A percentile compares a stretch with the other conserved stretches of the same genome.
phyloP scores from a whole-genome alignment of 1,140 invertebrate genomes.

The Cotesia glomerata region DNA sequence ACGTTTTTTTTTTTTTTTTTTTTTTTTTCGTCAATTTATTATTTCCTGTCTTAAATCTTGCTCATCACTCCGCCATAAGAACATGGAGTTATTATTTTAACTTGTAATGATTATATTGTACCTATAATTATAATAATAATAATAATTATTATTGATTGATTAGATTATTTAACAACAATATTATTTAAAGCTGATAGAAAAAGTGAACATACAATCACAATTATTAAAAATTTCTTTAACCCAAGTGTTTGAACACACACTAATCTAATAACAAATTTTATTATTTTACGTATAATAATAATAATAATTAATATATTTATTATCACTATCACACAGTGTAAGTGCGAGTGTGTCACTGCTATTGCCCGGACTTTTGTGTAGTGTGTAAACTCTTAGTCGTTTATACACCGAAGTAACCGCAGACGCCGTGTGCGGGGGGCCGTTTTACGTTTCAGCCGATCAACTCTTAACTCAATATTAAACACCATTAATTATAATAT shows the following conservation, averaged over 20 bases:
- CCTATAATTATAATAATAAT: too few species aligned
- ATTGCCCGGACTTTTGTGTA: slow-evolving; percentile 16
- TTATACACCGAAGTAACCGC: slow-evolving; percentile 14
- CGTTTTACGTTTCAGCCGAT: slow-evolving; percentile 21
- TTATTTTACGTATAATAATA: slow-evolving; percentile 1
- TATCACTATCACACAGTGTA: background rate
- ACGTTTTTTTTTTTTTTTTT: background rate
- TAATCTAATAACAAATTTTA: background rate
- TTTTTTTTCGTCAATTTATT: slow-evolving; percentile 38
- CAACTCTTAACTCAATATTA: slow-evolving; percentile 8
- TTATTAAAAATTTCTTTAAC: background rate
- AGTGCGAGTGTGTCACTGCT: slow-evolving; percentile 5
- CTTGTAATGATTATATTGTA: background rate
- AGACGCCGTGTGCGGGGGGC: slow-evolving; percentile 33
- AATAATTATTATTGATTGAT: background rate
- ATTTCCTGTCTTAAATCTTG: slow-evolving; percentile 39
- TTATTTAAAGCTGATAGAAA: too few species aligned
- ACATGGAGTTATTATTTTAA: slow-evolving; percentile 36
- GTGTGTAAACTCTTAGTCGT: slow-evolving; percentile 23
- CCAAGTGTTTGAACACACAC: slow-evolving; percentile 12
- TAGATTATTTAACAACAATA: background rate
- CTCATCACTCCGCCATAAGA: slow-evolving; percentile 44
- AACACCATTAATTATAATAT: background rate
- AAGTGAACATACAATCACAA: too few species aligned
- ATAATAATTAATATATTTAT: slow-evolving; percentile 11